phyloP scores from a whole-genome alignment of 2,888 invertebrate genomes.

The Bombylius major region DNA sequence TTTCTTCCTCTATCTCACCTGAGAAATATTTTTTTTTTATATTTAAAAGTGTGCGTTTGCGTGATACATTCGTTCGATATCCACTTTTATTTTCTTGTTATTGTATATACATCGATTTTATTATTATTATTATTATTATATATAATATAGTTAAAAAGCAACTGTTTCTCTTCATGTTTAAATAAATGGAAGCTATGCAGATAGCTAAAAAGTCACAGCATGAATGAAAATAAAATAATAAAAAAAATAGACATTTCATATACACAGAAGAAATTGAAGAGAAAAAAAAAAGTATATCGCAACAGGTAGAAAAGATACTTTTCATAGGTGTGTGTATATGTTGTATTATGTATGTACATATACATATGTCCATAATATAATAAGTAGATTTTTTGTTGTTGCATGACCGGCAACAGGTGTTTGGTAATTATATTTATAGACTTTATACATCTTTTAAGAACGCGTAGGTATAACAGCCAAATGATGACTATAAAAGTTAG shows the following conservation, averaged over 20 bases:
- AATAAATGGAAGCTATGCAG: neutral
- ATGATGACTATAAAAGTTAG: neutral
- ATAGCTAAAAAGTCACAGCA: neutral
- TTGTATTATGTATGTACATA: neutral
- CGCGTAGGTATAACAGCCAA: neutral
- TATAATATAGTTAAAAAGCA: neutral
- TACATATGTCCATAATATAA: neutral
- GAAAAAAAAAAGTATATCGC: neutral
- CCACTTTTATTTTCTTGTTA: neutral
- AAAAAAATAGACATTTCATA: no score
- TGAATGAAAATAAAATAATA: neutral
- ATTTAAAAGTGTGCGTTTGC: slow-evolving; percentile 5
- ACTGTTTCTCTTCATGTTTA: neutral
- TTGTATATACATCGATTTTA: no score
- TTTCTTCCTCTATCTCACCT: slow-evolving; percentile 1
- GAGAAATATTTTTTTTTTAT: neutral
- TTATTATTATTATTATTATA: no score
- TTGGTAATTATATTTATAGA: slow-evolving; percentile 14
- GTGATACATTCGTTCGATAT: slow-evolving; percentile 1
- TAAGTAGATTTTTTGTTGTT: neutral
- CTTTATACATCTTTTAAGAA: slow-evolving; percentile 1
- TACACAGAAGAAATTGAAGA: neutral
- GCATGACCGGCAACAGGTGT: slow-evolving; percentile 13
- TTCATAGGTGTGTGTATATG: neutral
- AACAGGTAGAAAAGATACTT: slow-evolving; percentile 7